Evolutionary conservation across 2,797 vertebrate species (phyloP).

Genomic region (Melanotaenia nigrans): DNA sequence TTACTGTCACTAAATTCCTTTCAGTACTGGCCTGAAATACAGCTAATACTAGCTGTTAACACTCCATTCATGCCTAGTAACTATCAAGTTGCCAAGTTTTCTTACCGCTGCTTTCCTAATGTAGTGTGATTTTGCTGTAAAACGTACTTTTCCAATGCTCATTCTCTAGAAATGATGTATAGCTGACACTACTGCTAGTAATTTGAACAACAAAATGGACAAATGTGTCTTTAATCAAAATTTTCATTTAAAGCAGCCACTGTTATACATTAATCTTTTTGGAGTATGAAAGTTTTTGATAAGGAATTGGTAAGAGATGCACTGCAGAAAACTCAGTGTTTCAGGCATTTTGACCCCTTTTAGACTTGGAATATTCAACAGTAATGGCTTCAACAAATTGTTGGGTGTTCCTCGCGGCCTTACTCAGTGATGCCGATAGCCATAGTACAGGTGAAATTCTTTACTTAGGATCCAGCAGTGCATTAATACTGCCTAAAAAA

Average conservation of each 20-base stretch:
- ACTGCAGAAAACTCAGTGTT: neutral
- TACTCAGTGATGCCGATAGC: neutral
- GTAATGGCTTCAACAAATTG: neutral
- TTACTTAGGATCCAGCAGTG: neutral
- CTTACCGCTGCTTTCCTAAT: constrained; percentile 10
- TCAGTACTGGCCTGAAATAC: constrained; percentile 47
- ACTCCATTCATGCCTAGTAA: constrained; percentile 52
- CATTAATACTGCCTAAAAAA: neutral
- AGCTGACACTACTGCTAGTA: constrained; percentile 28
- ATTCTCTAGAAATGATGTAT: constrained; percentile 15
- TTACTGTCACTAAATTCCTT: constrained; percentile 40
- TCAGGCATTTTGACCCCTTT: neutral
- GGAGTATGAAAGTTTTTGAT: constrained; percentile 17
- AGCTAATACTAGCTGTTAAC: constrained; percentile 47
- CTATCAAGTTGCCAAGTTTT: constrained; percentile 61
- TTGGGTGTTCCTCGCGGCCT: neutral
- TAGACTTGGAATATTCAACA: neutral
- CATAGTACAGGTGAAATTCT: neutral
- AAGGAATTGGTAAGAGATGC: neutral
- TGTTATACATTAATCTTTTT: constrained; percentile 22
- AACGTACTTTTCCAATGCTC: constrained; percentile 28
- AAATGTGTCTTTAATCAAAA: constrained; percentile 10
- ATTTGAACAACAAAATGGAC: neutral
- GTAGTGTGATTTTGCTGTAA: constrained; percentile 22
- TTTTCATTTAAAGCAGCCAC: constrained; percentile 5